phyloP scores from a whole-genome alignment of 2,888 invertebrate species.

The Dasysyrphus albostriatus region DNA sequence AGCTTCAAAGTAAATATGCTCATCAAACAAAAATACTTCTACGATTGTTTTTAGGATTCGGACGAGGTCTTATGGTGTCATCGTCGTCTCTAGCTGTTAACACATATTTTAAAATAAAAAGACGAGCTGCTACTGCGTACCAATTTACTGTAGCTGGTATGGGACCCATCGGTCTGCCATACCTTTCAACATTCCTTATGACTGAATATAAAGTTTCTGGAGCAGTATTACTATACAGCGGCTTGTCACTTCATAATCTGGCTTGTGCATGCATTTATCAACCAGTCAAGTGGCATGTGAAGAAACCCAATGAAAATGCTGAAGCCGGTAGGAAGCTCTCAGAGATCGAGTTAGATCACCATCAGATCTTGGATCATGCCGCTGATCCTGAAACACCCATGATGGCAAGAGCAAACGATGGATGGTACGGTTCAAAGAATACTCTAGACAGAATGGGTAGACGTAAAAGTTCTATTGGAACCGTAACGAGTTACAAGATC shows the following conservation, averaged over 20 bases:
- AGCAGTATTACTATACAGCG: constrained; percentile 88
- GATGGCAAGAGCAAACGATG: constrained; percentile 84
- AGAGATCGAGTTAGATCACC: constrained; percentile 84
- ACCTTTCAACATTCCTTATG: constrained; percentile 88
- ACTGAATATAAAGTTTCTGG: constrained; percentile 87
- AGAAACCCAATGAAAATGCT: constrained; percentile 82
- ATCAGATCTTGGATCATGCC: constrained; percentile 86
- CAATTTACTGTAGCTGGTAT: constrained; percentile 90
- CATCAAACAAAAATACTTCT: background rate
- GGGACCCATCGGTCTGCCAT: constrained; percentile 90
- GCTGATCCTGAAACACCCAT: constrained; percentile 88
- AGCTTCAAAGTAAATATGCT: background rate
- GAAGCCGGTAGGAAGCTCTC: constrained; percentile 75
- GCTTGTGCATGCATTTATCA: constrained; percentile 88
- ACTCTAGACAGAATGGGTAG: constrained; percentile 77
- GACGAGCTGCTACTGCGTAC: constrained; percentile 89
- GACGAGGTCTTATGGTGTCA: constrained; percentile 88
- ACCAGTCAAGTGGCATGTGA: constrained; percentile 90
- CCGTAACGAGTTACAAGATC: constrained; percentile 78
- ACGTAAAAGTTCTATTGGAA: constrained; percentile 42
- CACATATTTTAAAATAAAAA: constrained; percentile 89
- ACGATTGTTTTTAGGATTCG: constrained; percentile 79
- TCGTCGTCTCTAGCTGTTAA: constrained; percentile 89
- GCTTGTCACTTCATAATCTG: constrained; percentile 88
- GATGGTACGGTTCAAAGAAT: constrained; percentile 81